Evolutionary conservation across 2,113 vertebrate genomes (phyloP).

Genomic region (Cochlearius cochlearius): DNA sequence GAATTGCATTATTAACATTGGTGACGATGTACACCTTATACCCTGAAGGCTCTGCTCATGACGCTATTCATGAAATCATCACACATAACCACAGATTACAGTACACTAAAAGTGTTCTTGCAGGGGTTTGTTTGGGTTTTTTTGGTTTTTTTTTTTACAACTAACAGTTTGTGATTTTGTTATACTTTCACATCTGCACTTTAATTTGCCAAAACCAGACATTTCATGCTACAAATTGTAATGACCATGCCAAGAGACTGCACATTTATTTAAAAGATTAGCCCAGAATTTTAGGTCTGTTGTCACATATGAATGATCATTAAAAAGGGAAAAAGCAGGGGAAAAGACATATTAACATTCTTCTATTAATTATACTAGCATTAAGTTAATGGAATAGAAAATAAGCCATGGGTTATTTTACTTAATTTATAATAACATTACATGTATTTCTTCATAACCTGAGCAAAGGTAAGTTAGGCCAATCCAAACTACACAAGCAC

Average conservation of each 20-base stretch:
- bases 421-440: neutral
- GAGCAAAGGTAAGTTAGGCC: neutral
- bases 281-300: neutral
- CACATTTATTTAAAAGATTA: neutral
- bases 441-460: neutral
- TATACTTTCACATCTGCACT: neutral
- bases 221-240: neutral
- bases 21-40: fast-evolving
- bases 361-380: neutral
- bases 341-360: neutral
- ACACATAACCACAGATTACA: neutral
- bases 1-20: neutral
- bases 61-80: neutral
- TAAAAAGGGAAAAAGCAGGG: neutral
- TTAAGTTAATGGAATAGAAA: neutral
- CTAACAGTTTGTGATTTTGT: neutral
- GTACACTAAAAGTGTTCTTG: neutral
- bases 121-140: neutral
- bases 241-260: neutral
- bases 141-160: neutral
- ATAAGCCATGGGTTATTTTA: neutral
- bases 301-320: neutral
- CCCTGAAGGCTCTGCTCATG: neutral
- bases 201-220: neutral
- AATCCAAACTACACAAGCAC: neutral